Evolutionary conservation across 2,888 invertebrate genomes (phyloP).

Genomic region (Octonoba sinensis): DNA sequence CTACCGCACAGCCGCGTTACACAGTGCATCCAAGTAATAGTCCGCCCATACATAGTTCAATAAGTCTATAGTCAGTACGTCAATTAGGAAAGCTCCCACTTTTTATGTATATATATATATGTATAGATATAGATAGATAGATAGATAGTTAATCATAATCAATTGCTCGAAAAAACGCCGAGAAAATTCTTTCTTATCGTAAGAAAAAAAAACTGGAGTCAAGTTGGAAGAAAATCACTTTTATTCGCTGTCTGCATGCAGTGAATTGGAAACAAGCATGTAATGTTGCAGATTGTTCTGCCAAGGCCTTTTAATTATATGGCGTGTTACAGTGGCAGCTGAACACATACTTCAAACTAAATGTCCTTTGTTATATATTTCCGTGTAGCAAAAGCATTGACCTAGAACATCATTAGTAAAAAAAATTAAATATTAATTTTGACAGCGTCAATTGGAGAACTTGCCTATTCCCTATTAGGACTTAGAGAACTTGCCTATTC

Average conservation of each 20-base stretch:
- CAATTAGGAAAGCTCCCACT: too few relatives aligned
- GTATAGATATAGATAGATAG: slow-evolving; percentile 9
- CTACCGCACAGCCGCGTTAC: too few relatives aligned
- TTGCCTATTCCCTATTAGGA: neutral
- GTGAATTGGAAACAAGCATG: slow-evolving; percentile 16
- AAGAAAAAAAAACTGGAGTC: neutral
- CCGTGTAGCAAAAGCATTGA: neutral
- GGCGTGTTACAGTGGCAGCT: neutral
- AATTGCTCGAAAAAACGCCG: too few relatives aligned
- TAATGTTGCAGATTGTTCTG: slow-evolving; percentile 12
- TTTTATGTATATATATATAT: slow-evolving; percentile 13
- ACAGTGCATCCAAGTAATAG: too few relatives aligned
- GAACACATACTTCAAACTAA: slow-evolving; percentile 6
- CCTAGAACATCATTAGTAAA: too few relatives aligned
- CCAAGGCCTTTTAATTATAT: slow-evolving; percentile 3
- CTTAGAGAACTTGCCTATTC: neutral
- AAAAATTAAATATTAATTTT: too few relatives aligned
- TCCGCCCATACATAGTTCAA: too few relatives aligned
- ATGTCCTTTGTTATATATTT: slow-evolving; percentile 3
- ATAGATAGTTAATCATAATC: neutral
- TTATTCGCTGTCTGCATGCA: slow-evolving; percentile 13
- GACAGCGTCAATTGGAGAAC: too few relatives aligned
- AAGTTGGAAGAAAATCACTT: slow-evolving; percentile 6
- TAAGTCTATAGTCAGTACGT: too few relatives aligned
- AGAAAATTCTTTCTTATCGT: too few relatives aligned